Evolutionary conservation across 1,140 invertebrate species (phyloP), one percentile per base, ranked within the genome.

Genomic region (Bemisia tabaci): DNA sequence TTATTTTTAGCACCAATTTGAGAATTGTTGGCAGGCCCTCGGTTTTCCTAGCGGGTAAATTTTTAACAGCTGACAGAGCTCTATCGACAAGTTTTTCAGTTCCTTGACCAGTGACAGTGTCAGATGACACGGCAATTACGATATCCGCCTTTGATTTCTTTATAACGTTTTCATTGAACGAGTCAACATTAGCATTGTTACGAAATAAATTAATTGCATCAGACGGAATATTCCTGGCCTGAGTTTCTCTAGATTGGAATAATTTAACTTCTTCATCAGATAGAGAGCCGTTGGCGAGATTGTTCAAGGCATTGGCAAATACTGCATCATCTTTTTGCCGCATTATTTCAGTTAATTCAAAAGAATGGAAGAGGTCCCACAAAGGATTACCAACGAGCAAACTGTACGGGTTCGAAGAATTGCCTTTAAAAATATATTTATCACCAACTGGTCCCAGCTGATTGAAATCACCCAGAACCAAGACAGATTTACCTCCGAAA

Each of bases 321-420:
- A n/a, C 12, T 26, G 17, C 22, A 26, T 70, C 68, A 61, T 70
- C 48, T 39, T 58, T 69, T 62, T 70, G 69, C 5, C 68, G 23
- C 69, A 70, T 70, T 17, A 70, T 70, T 61, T 68, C 59, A 33
- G 61, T 60, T 27, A 70, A 60, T 68, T 66, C 65, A 59, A 24
- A 70, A 23, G 62, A 23, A 25, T 9, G 9, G 26, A 70, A 70
- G 62, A 26, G 17, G 21, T 60, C 27, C 69, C 69, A 68, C 21
- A 70, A 48, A 21, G 22, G 2, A 27, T 60, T 66, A 23, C 62
- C 67, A 2, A 33, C 26, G 27, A 70, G 33, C 12, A 27, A 22
- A 17, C 17, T 60, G 21, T 66, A 64, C 23, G 62, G 48, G 33
- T 66, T 62, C 24, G 1, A n/a, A 21, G 64, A 67, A 21, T 12